Percentiles rank a stretch among this genome's conserved stretches.
Evolutionary conservation across 2,797 vertebrate species (phyloP).

Genomic region (Pelobates cultripes): DNA sequence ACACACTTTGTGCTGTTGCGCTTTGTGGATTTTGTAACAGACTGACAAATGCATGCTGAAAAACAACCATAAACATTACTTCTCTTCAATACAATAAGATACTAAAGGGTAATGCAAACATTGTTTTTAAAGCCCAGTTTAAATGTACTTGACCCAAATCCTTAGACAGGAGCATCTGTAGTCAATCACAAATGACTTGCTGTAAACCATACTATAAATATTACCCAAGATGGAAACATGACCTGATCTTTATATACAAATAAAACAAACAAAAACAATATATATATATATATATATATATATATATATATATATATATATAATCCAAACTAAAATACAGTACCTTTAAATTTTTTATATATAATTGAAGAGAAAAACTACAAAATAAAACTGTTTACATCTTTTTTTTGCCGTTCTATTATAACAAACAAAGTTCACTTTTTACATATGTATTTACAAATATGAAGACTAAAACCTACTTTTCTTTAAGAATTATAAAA

Average conservation of each 20-base stretch:
- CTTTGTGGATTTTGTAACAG: constrained; percentile 20
- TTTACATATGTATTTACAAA: constrained; percentile 70
- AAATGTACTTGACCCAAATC: background rate
- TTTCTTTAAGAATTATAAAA: constrained; percentile 50
- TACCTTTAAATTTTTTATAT: constrained; percentile 77
- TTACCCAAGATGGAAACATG: constrained; percentile 30
- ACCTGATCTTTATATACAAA: constrained; percentile 45
- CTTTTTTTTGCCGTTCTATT: constrained; percentile 66
- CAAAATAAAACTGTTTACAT: constrained; percentile 72
- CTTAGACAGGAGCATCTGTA: background rate
- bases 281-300: constrained; percentile 71
- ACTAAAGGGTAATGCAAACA: constrained; percentile 9
- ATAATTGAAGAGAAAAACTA: constrained; percentile 72
- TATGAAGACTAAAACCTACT: constrained; percentile 69
- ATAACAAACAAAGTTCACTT: constrained; percentile 63
- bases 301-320: constrained; percentile 69
- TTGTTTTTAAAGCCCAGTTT: constrained; percentile 9
- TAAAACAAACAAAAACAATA: constrained; percentile 57
- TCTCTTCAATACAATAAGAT: background rate
- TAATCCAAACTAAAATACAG: constrained; percentile 75
- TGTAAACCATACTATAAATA: constrained; percentile 38
- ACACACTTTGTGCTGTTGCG: constrained; percentile 21
- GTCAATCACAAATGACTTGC: constrained; percentile 11
- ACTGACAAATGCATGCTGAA: constrained; percentile 25
- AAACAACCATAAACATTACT: constrained; percentile 31